Conservation (phyloP, 2,113 vertebrate genomes). For the Ameiurus melas region DNA sequence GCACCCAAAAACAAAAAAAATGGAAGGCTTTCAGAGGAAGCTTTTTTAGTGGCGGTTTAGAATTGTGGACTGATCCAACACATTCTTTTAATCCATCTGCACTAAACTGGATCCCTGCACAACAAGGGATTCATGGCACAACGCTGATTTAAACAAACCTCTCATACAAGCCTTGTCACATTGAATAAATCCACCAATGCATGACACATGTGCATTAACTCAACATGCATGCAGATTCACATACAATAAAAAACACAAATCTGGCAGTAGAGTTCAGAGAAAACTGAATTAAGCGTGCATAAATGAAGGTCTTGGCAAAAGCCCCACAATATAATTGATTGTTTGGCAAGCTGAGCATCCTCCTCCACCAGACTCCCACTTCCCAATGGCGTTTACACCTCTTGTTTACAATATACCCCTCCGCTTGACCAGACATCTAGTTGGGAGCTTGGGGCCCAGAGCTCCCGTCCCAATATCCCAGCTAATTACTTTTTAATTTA, state of each 20-base stretch:
- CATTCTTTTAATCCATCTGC: neutral
- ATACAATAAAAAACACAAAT: slow-evolving; percentile 62
- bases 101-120: slow-evolving; percentile 1
- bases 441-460: slow-evolving; percentile 42
- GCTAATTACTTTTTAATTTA: slow-evolving; percentile 74
- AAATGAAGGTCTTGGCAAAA: slow-evolving; percentile 73
- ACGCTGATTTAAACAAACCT: slow-evolving; percentile 12
- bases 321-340: slow-evolving; percentile 72
- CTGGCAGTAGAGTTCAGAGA: slow-evolving; percentile 65
- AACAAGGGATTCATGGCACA: neutral
- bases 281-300: slow-evolving; percentile 70
- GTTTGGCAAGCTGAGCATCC: slow-evolving; percentile 67
- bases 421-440: slow-evolving; percentile 54
- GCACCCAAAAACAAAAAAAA: slow-evolving; percentile 59
- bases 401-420: slow-evolving; percentile 59
- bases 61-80: neutral
- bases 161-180: slow-evolving; percentile 15
- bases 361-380: slow-evolving; percentile 44
- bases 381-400: slow-evolving; percentile 61
- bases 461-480: slow-evolving; percentile 55
- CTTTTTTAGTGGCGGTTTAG: slow-evolving; percentile 39
- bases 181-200: neutral
- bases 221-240: slow-evolving; percentile 67
- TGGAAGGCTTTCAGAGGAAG: slow-evolving; percentile 48
- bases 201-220: slow-evolving; percentile 50